Evolutionary conservation across 2,113 vertebrate genomes (phyloP), one percentile per base, ranked within the genome.

Genomic region (Archocentrus centrarchus): DNA sequence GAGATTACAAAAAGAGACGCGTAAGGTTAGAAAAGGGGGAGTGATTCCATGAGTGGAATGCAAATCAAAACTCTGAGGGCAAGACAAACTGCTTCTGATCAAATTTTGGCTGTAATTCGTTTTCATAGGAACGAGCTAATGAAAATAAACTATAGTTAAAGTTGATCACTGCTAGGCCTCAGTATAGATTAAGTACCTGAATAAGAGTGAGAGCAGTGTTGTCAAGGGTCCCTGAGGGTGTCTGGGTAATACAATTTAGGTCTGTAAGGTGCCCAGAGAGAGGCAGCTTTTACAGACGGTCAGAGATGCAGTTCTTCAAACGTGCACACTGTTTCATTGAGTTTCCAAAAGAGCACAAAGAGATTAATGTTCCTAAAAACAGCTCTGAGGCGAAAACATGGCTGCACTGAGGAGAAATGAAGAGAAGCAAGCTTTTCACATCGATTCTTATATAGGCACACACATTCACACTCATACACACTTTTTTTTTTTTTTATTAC

Each of bases 141-240:
- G 73, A 58, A 80, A 68, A 82, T 35, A 75, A 87, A 77, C 76
- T 44, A 75, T 60, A 80, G 50, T 64, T 84, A 59, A 90, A 62
- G 62, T 83, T 75, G 82, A 95, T 97, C 96, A 97, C 97, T 97
- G 97, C 96, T 97, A 97, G 96, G 96, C 97, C 97, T 97, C 96
- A 95, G 96, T 95, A 96, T 96, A 95, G 96, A 96, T 96, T 95
- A 97, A 97, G 97, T 98, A 99, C 97, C 97, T 98, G 98, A 98
- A 98, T 97, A 81, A 96, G 96, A 97, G 96, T 96, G 96, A 97
- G 95, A 96, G 96, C 96, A 97, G 97, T 97, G 96, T 79, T 96
- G 96, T 96, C 92, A 95, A 96, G 96, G 96, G 97, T 99, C 98
- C 98, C 98, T 99, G 98, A 99, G 98, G 97, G 97, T 89, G 90